Base-by-base conservation (phyloP, 1,140 invertebrate species). In the Leptinotarsa defecta region DNA sequence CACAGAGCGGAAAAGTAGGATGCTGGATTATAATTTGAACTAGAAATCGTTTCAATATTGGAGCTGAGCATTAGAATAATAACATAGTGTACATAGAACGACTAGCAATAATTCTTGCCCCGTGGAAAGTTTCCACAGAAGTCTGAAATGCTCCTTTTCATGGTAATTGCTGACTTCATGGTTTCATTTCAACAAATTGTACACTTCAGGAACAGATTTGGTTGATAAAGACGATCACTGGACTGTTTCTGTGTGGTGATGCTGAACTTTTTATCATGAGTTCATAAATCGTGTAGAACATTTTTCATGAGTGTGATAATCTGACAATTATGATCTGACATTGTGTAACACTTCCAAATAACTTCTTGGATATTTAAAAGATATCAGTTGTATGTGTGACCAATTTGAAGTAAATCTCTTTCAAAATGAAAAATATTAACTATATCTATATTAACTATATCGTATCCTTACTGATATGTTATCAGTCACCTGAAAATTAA, bases 21-120 rank as follows among this genome's bases (percentile, higher is more conserved):
- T 22, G 64, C 64, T 65, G 64, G 27, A 17, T 65, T 65, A 65
- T 34, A 65, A 65, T 65, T 65, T 65, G 20, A 20, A 24, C 27
- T 65, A 57, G 64, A 65, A 24, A 65, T 22, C 64, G 64, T 65
- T 34, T 57, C 8, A 13, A 65, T 34, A 65, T 65, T 65, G 17
- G 19, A 65, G 27, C 20, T 34, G 20, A 65, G 64, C 64, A 65
- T 65, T 65, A 65, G 13, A 17, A 13, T 65, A 65, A 65, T 65
- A 17, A 65, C 27, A 65, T 65, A 65, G 17, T 57, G n/a, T 4
- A 57, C 17, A 19, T 57, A 57, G 52, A 15, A 15, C 15, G n/a
- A 57, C 52, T 57, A 57, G 17, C 13, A 57, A 57, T 57, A 57
- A 57, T n/a, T 57, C 52, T 57, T 57, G 52, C 52, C 52, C 52